Base-by-base conservation (phyloP, 2,797 vertebrate genomes). In the Caiman crocodilus region DNA sequence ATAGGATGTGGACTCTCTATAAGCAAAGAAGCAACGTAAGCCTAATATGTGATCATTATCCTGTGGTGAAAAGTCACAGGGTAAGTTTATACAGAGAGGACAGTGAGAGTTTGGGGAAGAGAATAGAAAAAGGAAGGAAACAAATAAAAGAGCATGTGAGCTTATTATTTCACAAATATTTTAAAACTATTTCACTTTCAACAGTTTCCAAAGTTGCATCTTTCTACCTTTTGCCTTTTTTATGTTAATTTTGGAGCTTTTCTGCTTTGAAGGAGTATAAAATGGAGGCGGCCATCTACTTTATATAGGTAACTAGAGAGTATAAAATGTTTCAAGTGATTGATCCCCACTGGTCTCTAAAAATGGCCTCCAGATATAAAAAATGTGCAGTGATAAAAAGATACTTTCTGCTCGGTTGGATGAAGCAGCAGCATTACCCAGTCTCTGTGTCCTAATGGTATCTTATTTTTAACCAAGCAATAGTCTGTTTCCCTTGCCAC, bases 291-390 rank as follows among this genome's bases (percentile, higher is more conserved):
- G 21, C 23, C 82, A 56, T 57, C 73, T 81, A 55, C 58, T 95
- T 81, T 76, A 50, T 76, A 50, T 11, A 84, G 58, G 35, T 28
- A 90, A 74, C 59, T 42, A n/a, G 85, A 89, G 55, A 79, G 7
- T 50, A 80, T 6, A 79, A 82, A 84, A 89, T 81, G 61, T 76
- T 81, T 30, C 42, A 90, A 10, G 32, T 13, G 82, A 85, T 55
- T 73, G 78, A 14, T 20, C 57, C 76, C 64, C 35, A 32, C 12
- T 71, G 35, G 78, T 91, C 88, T 79, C 75, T 85, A 79, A 87
- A 92, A 91, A 69, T 12, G 78, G 30, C 61, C 69, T 85, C 61
- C 58, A 95, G 86, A 84, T 21, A 78, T 76, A 76, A 87, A 87
- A 79, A 78, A 50, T 71, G 94, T 78, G 58, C 28, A 76, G 73